These are phyloP conservation scores for Augochlora pura DNA, from an alignment of 1,140 invertebrate genomes.

Conservation along the genomic window DNA sequence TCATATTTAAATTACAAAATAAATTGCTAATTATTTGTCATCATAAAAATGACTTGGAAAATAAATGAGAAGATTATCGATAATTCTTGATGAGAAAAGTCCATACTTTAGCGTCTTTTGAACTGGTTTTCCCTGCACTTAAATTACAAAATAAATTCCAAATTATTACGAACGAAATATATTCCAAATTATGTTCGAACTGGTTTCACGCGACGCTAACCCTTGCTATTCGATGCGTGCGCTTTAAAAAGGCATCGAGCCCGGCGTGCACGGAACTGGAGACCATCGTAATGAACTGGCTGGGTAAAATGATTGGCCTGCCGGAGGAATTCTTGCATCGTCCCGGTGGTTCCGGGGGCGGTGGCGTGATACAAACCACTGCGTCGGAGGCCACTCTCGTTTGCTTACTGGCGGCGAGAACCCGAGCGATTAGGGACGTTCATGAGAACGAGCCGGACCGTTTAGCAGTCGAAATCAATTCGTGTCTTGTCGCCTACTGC, in stretches of 20 bases:
- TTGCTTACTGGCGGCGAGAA: constrained; percentile 93
- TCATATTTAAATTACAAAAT: no score
- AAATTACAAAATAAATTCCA: no score
- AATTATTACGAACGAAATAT: no score
- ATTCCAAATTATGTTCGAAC: no score
- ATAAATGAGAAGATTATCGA: no score
- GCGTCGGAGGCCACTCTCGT: constrained; percentile 96
- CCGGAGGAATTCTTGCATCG: constrained; percentile 93
- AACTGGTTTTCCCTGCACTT: no score
- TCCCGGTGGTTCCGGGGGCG: constrained; percentile 89
- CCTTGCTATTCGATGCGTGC: background rate
- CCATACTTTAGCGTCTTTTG: no score
- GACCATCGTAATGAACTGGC: constrained; percentile 98
- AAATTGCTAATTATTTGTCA: no score
- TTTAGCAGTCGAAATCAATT: constrained; percentile 94
- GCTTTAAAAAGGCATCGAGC: constrained; percentile 88
- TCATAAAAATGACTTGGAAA: no score
- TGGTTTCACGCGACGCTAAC: background rate
- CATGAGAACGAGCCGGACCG: constrained; percentile 85
- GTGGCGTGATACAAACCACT: constrained; percentile 96
- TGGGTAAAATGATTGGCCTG: constrained; percentile 95
- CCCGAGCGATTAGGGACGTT: constrained; percentile 87
- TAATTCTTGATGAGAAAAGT: no score
- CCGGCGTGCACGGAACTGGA: constrained; percentile 98
- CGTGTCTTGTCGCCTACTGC: constrained; percentile 95